Evolutionary conservation across 2,113 vertebrate genomes (phyloP), one percentile per base, ranked within the genome.

Genomic region (Zootoca vivipara): DNA sequence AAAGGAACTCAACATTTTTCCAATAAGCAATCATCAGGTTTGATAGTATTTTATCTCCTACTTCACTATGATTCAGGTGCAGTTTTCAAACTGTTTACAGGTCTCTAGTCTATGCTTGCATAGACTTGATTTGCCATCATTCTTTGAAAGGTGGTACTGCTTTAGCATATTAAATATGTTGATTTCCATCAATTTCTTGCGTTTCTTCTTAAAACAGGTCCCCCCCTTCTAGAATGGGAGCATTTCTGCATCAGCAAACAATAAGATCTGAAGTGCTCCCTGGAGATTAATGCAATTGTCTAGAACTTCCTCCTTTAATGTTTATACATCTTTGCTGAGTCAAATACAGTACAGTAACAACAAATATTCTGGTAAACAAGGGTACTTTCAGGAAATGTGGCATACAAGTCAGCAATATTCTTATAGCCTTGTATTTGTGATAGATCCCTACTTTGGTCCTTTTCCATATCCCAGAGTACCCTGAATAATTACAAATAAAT

Each of bases 341-440:
- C 86, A 78, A 89, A 83, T 89, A 87, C 75, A n/a, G 67, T 89
- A 87, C 75, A n/a, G 67, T 40, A 87, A 6, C 35, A 83, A 82
- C 72, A 86, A n/a, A 52, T 52, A 83, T 1, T 2, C 67, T 67
- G 2, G 52, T 40, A 75, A 92, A 79, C 38, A 92, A 84, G 58
- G 58, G 0, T 73, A 24, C 33, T 90, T 88, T 87, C 88, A 56
- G 83, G 62, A 10, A 87, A 24, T 64, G 22, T 28, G 73, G 89
- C 28, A 56, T 28, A 89, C 0, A 88, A 87, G 89, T 3, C 30
- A 84, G 91, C 67, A 90, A 82, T 88, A 18, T 33, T 38, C 7
- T 22, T 35, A 56, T 56, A 73, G n/a, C 42, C 8, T 42, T 28
- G 26, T 70, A 26, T 74, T 35, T 58, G 35, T 69, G 7, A 83